A percentile compares a stretch with the other conserved stretches of the same genome.
These are phyloP conservation scores for Sphaeramia orbicularis DNA, from an alignment of 2,797 vertebrate genomes.

Conservation along the genomic window DNA sequence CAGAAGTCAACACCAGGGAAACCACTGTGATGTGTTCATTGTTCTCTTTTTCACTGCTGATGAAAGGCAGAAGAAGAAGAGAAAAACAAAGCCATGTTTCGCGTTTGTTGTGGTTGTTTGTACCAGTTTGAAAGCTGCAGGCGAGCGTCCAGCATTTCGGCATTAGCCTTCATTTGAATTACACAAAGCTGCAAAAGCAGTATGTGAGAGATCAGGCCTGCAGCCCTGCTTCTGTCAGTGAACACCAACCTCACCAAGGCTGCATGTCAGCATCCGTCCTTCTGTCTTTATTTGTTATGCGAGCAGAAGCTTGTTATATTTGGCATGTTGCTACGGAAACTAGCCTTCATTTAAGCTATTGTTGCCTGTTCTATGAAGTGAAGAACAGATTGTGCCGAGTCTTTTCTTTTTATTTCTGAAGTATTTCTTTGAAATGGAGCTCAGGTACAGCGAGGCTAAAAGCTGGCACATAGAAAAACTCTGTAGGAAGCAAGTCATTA, in stretches of 20 bases:
- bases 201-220: slow-evolving; percentile 13
- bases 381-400: slow-evolving; percentile 46
- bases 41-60: background rate
- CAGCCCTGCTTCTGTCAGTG: slow-evolving; percentile 31
- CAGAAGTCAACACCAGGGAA: background rate
- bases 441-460: slow-evolving; percentile 16
- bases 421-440: slow-evolving; percentile 16
- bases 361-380: slow-evolving; percentile 25
- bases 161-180: background rate
- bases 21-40: background rate
- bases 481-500: slow-evolving; percentile 35
- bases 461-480: slow-evolving; percentile 5
- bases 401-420: slow-evolving; percentile 17
- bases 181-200: slow-evolving; percentile 14
- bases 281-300: slow-evolving; percentile 37
- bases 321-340: slow-evolving; percentile 75
- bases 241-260: slow-evolving; percentile 2
- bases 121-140: background rate
- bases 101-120: background rate
- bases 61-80: background rate
- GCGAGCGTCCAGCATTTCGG: background rate
- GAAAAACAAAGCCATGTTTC: background rate
- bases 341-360: slow-evolving; percentile 45
- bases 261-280: slow-evolving; percentile 18
- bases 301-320: slow-evolving; percentile 58